Evolutionary conservation across 2,797 vertebrate species (phyloP).

Genomic region (Pseudochirops cupreus): DNA sequence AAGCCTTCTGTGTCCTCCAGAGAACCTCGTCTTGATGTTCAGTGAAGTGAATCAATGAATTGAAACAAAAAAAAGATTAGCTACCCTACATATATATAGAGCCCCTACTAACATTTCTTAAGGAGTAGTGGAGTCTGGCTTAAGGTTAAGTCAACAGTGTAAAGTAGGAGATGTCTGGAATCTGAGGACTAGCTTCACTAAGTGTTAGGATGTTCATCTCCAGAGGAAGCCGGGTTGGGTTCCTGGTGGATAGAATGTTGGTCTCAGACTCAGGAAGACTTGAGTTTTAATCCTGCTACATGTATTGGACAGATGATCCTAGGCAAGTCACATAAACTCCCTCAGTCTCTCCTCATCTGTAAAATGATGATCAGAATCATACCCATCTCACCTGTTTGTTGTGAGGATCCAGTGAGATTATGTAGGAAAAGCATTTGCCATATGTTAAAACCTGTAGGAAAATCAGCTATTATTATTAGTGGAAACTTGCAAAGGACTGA

Average conservation of each 20-base stretch:
- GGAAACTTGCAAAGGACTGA: background rate
- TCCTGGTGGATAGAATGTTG: background rate
- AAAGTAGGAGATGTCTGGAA: background rate
- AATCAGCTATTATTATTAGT: background rate
- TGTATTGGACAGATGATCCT: background rate
- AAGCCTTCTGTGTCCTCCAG: background rate
- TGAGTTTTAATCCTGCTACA: background rate
- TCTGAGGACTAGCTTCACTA: background rate
- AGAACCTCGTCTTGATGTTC: background rate
- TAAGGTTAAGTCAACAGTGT: background rate
- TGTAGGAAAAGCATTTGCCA: background rate
- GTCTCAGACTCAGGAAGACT: background rate
- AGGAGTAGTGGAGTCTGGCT: background rate
- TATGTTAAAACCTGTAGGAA: background rate
- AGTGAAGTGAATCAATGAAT: background rate
- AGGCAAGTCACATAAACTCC: background rate
- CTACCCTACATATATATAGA: background rate
- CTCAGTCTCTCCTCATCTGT: background rate
- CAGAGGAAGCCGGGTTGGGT: background rate
- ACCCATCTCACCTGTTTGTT: background rate
- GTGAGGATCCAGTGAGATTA: background rate
- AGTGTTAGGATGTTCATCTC: background rate
- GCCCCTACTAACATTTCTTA: background rate
- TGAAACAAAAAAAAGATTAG: background rate
- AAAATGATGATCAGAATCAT: background rate